Evolutionary conservation across 2,113 vertebrate species (phyloP).

Genomic region (Sciurus niger): DNA sequence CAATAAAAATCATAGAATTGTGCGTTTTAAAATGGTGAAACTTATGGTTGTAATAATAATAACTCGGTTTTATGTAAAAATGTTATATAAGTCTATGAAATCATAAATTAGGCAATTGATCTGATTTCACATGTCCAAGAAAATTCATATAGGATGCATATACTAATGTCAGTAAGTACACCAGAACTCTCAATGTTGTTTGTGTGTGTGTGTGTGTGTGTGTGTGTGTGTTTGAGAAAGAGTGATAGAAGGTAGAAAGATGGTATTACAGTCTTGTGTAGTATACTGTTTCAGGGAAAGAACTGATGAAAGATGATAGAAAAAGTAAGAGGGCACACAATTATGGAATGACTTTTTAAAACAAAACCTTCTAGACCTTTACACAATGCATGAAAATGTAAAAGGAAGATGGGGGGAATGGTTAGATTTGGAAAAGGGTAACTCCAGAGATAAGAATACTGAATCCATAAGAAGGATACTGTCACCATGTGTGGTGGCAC

Average conservation of each 20-base stretch:
- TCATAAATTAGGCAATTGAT: not conserved
- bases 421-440: not conserved
- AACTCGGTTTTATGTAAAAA: not conserved
- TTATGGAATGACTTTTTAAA: not conserved
- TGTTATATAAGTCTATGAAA: not conserved
- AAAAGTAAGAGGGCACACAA: not conserved
- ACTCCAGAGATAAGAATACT: not conserved
- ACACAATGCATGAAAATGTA: not conserved
- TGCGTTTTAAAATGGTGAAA: not conserved
- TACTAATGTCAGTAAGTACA: not conserved
- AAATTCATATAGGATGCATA: not conserved
- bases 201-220: not conserved
- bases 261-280: not conserved
- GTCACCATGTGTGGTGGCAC: too few species aligned
- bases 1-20: not conserved
- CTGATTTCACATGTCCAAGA: not conserved
- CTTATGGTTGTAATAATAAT: not conserved
- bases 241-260: not conserved
- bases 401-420: not conserved
- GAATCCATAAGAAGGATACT: not conserved
- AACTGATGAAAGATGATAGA: not conserved
- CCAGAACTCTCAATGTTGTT: not conserved
- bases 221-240: too few species aligned
- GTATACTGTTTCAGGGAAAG: not conserved
- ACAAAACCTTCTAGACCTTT: not conserved